Conservation (phyloP, 2,888 invertebrate genomes). For the Amphiduros pacificus region DNA sequence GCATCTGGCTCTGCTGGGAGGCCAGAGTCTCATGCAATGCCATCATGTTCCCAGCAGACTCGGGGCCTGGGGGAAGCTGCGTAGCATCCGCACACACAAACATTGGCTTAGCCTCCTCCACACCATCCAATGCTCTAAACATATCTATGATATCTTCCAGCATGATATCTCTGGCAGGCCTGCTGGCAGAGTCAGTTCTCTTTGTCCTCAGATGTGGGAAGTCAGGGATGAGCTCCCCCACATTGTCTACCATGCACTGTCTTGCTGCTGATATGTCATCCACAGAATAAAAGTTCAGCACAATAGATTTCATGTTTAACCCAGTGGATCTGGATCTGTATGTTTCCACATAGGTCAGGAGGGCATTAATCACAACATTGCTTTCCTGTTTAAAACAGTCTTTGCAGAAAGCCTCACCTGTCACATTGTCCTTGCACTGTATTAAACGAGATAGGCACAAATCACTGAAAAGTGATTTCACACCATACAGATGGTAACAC, state of each 20-base stretch:
- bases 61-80: not conserved
- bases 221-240: not conserved
- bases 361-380: no score
- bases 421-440: no score
- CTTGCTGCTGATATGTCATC: not conserved
- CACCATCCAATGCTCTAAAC: not conserved
- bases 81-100: not conserved
- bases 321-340: not conserved
- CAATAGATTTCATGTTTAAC: not conserved
- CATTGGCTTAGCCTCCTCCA: not conserved
- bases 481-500: no score
- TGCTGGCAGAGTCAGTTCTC: not conserved
- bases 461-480: no score
- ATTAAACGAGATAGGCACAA: no score
- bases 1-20: not conserved
- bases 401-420: no score
- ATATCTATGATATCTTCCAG: not conserved
- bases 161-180: not conserved
- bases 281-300: not conserved
- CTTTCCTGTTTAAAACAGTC: no score
- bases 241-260: not conserved
- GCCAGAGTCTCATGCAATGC: not conserved
- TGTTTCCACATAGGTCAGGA: not conserved
- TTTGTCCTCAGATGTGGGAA: not conserved
- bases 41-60: not conserved